Evolutionary conservation across 2,888 invertebrate species (phyloP).

Genomic region (Diaprepes abbreviatus): DNA sequence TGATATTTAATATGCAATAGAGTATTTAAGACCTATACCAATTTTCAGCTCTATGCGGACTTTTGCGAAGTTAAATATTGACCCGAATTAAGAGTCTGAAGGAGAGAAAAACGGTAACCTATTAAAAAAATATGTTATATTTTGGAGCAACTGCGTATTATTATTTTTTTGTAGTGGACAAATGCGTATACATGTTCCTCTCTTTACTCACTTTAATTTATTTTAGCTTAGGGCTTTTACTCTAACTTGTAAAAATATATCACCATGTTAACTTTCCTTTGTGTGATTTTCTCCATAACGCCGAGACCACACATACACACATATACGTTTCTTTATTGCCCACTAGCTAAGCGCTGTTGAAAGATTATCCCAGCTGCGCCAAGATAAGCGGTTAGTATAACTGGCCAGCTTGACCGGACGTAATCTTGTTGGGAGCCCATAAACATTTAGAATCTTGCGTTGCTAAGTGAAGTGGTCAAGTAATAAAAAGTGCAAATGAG

Average conservation of each 20-base stretch:
- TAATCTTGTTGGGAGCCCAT: constrained; percentile 5
- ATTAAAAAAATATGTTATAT: too few species aligned
- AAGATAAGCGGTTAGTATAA: constrained; percentile 7
- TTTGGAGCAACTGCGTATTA: too few species aligned
- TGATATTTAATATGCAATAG: too few species aligned
- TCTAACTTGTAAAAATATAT: constrained; percentile 4
- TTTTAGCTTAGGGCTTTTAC: too few species aligned
- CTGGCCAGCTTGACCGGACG: background rate
- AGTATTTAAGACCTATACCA: too few species aligned
- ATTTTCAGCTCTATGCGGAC: too few species aligned
- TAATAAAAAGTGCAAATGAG: constrained; percentile 17
- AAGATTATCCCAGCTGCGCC: constrained; percentile 9
- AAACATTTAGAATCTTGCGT: background rate
- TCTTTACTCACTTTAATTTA: too few species aligned
- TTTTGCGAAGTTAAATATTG: too few species aligned
- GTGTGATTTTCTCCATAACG: background rate
- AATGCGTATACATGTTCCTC: too few species aligned
- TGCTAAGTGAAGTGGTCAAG: background rate
- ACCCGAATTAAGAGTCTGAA: too few species aligned
- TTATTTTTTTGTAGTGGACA: too few species aligned
- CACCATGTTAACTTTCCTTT: background rate
- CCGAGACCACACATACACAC: background rate
- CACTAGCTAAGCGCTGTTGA: background rate
- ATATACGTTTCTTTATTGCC: constrained; percentile 4
- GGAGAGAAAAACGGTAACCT: too few species aligned